These are phyloP conservation scores for Carterocephalus palaemon DNA, from an alignment of 2,888 invertebrate species.

Conservation along the genomic window DNA sequence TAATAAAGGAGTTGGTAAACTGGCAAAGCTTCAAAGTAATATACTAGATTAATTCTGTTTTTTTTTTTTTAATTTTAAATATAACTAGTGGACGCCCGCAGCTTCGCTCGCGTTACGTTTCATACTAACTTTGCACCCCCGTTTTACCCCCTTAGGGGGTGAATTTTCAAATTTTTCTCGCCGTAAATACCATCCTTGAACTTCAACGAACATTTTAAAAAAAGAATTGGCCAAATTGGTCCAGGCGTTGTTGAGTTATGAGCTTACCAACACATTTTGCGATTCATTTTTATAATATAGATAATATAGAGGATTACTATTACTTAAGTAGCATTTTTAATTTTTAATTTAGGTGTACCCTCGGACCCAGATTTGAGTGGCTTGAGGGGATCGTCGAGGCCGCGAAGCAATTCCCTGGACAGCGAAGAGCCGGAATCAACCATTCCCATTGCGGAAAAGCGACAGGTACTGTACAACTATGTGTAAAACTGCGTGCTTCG, in stretches of 20 bases:
- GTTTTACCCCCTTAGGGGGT: too few species aligned
- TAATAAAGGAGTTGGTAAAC: too few species aligned
- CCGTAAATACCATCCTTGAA: too few species aligned
- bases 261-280: too few species aligned
- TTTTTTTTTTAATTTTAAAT: constrained; percentile 1
- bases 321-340: neutral
- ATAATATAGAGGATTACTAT: neutral
- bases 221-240: too few species aligned
- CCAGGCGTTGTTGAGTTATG: too few species aligned
- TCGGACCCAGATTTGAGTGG: constrained; percentile 65
- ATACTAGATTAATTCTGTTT: too few species aligned
- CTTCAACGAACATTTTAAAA: too few species aligned
- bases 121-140: neutral
- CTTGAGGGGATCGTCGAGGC: constrained; percentile 52
- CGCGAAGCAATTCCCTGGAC: constrained; percentile 67
- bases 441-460: constrained; percentile 61
- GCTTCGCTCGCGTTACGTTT: neutral
- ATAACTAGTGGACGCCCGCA: too few species aligned
- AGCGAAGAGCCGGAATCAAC: constrained; percentile 56
- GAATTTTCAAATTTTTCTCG: too few species aligned
- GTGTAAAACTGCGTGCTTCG: too few species aligned
- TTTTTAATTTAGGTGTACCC: constrained; percentile 52
- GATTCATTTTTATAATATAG: neutral
- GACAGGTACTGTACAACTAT: constrained; percentile 60
- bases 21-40: too few species aligned